Percentiles rank a stretch among this genome's conserved stretches.
Conservation (phyloP, 2,888 invertebrate species). For the Dascillus cervinus region DNA sequence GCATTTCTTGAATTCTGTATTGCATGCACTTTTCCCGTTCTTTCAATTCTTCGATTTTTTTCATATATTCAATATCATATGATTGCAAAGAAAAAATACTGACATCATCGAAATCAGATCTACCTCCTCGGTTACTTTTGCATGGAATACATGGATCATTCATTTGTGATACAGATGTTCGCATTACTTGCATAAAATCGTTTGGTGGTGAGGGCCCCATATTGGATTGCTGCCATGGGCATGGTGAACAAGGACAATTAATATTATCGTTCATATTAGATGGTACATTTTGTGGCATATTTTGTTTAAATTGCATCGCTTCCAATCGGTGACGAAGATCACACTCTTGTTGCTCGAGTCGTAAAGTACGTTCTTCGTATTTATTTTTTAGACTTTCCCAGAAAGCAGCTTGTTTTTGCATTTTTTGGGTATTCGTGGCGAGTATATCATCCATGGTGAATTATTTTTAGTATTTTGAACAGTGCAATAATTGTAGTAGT, state of each 20-base stretch:
- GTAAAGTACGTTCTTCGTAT: conserved; percentile 47
- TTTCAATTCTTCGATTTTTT: conserved; percentile 46
- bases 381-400: conserved; percentile 40
- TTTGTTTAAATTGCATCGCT: conserved; percentile 52
- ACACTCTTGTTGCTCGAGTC: conserved; percentile 45
- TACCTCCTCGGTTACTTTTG: no score
- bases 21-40: conserved; percentile 53
- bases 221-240: no score
- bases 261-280: no score
- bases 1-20: conserved; percentile 53
- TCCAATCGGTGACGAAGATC: conserved; percentile 50
- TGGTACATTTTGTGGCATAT: conserved; percentile 61
- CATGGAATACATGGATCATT: no score
- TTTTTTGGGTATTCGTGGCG: conserved; percentile 1
- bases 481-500: no score
- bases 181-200: not conserved
- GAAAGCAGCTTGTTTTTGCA: conserved; percentile 11
- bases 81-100: conserved; percentile 20
- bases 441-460: no score
- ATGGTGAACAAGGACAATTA: no score
- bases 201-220: not conserved
- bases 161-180: not conserved
- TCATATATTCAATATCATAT: conserved; percentile 41
- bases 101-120: conserved; percentile 1
- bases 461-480: no score